Base-by-base conservation (phyloP, 2,113 vertebrate genomes). In the Struthio camelus region DNA sequence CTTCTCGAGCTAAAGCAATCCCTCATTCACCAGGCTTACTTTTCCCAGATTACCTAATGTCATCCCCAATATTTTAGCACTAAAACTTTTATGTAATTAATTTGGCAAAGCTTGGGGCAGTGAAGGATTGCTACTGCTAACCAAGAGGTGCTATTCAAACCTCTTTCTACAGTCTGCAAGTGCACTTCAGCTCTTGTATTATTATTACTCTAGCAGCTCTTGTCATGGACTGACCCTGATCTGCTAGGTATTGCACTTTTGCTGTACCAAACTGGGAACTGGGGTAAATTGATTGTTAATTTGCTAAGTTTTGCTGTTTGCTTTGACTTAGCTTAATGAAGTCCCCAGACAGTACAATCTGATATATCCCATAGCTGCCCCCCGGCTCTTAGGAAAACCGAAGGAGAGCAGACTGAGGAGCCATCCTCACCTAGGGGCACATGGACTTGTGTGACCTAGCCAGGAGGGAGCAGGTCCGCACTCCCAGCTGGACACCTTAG, bases 81-180 rank as follows among this genome's bases (percentile, higher is more conserved):
- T 70, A 72, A 94, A 88, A 27, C 80, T 82, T 93, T 94, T 96
- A 54, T 75, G 65, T 34, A 70, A 93, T 85, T 80, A 87, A 66
- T 76, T 66, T 95, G 91, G 70, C 84, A 89, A 51, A 83, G 50
- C 56, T 2, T 71, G 69, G 65, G 30, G 24, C 38, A 58, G 56
- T 14, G 34, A 91, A 69, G 14, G 5, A 81, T 54, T 83, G 54
- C 19, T 84, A 2, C 56, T 90, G 46, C 65, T 92, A 84, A 94
- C 75, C 69, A 88, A 62, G 59, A 81, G 53, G 46, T 93, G 48
- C 12, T 82, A 11, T 87, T 80, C 51, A 92, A 84, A 72, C 2
- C 5, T 69, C 44, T 81, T 8, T 71, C 24, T 65, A 16, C 54
- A 82, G 34, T 28, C 75, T 93, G 58, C 36, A 91, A 93, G 14